Evolutionary conservation across 2,888 invertebrate genomes (phyloP).

Genomic region (Cynaeus angustus): DNA sequence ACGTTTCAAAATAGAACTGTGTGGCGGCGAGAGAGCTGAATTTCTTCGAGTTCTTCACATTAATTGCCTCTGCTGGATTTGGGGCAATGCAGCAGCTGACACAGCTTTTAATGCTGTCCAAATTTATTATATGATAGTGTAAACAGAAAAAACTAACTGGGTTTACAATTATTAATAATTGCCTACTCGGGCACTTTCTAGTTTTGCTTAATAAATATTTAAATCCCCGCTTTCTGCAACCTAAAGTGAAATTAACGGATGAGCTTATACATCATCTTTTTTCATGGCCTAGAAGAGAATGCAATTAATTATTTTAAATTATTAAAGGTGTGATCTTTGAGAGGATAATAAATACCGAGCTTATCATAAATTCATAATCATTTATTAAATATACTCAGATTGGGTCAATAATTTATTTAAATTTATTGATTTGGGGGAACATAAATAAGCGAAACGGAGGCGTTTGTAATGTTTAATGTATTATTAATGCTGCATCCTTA

Average conservation of each 20-base stretch:
- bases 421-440: conserved; percentile 9
- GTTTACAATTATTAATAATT: too few species aligned
- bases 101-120: too few species aligned
- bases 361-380: conserved; percentile 18
- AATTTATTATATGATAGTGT: too few species aligned
- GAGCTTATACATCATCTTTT: too few species aligned
- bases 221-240: too few species aligned
- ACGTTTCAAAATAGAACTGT: conserved; percentile 47
- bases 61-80: conserved; percentile 41
- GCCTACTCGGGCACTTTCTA: too few species aligned
- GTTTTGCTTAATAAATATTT: too few species aligned
- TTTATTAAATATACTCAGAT: conserved; percentile 27
- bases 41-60: conserved; percentile 39
- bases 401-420: conserved; percentile 15
- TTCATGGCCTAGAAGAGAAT: not conserved
- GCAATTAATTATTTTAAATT: conserved; percentile 21
- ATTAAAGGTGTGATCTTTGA: conserved; percentile 19
- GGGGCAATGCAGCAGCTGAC: not conserved
- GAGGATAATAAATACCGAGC: conserved; percentile 20
- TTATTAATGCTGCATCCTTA: conserved; percentile 12
- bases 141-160: too few species aligned
- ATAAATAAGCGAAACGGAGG: conserved; percentile 18
- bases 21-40: conserved; percentile 28
- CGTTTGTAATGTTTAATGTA: conserved; percentile 19
- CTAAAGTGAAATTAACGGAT: too few species aligned